phyloP scores from a whole-genome alignment of 2,113 vertebrate species.

The Hypanus sabinus region DNA sequence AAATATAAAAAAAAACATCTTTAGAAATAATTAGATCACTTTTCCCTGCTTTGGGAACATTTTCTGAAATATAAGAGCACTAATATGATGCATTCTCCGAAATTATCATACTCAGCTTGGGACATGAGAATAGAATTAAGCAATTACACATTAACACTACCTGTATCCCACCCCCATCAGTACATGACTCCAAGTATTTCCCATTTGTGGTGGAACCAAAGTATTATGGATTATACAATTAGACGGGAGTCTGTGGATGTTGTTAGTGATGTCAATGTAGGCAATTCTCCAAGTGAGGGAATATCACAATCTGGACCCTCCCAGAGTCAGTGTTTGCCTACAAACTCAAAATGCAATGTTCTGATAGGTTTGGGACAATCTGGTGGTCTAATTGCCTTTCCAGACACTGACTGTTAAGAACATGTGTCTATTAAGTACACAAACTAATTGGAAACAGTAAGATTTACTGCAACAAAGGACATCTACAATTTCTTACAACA shows the following conservation, averaged over 20 bases:
- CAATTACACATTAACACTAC: too few species aligned
- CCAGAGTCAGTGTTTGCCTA: not conserved
- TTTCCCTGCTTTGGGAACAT: too few species aligned
- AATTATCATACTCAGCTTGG: too few species aligned
- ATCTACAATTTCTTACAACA: not conserved
- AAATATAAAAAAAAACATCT: too few species aligned
- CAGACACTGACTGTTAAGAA: not conserved
- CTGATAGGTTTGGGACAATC: not conserved
- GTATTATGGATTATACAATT: not conserved
- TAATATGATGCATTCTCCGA: too few species aligned
- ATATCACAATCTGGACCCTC: not conserved
- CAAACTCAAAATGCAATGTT: not conserved
- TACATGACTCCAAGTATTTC: not conserved
- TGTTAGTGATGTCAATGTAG: not conserved
- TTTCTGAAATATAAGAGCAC: too few species aligned
- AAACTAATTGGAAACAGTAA: not conserved
- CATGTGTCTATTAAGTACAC: not conserved
- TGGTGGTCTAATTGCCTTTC: not conserved
- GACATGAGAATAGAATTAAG: too few species aligned
- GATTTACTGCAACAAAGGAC: not conserved
- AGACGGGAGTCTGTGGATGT: not conserved
- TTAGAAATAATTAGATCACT: too few species aligned
- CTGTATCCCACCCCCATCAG: too few species aligned
- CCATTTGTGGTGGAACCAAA: not conserved
- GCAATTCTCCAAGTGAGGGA: not conserved